Percentiles rank a stretch among this genome's conserved stretches.
These are phyloP conservation scores for Pseudococcus jackbeardsleyi DNA, from an alignment of 2,888 invertebrate genomes.

Conservation along the genomic window DNA sequence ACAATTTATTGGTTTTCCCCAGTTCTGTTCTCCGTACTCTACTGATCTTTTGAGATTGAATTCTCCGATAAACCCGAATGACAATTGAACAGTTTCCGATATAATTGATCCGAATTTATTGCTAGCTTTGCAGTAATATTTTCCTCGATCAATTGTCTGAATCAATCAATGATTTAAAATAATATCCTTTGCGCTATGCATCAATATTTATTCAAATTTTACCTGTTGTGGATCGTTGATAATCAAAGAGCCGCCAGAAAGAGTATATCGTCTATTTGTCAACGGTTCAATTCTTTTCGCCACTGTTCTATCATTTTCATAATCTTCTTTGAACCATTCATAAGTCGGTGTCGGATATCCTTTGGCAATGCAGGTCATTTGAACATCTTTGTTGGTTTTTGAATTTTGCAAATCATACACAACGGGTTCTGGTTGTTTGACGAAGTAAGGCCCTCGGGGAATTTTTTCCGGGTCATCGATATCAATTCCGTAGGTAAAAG, in stretches of 20 bases:
- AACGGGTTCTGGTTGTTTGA: constrained; percentile 84
- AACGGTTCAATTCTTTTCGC: constrained; percentile 84
- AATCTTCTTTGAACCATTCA: constrained; percentile 91
- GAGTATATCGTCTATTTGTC: constrained; percentile 80
- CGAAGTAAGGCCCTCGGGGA: constrained; percentile 90
- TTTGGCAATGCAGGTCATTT: constrained; percentile 83
- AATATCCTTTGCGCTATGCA: neutral
- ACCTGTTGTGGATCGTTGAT: constrained; percentile 85
- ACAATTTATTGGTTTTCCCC: constrained; percentile 93
- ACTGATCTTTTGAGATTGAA: constrained; percentile 89
- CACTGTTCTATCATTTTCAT: constrained; percentile 82
- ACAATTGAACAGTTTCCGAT: constrained; percentile 88
- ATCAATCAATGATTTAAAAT: neutral
- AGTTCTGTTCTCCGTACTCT: constrained; percentile 89
- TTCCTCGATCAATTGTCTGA: constrained; percentile 79
- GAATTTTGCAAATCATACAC: constrained; percentile 85
- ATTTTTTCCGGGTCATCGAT: constrained; percentile 84
- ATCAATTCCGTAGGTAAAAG: constrained; percentile 88
- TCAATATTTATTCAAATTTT: constrained; percentile 38
- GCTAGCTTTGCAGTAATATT: constrained; percentile 92
- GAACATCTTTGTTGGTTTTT: constrained; percentile 80
- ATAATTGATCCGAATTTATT: constrained; percentile 90
- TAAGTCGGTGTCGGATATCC: constrained; percentile 92
- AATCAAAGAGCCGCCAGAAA: constrained; percentile 92
- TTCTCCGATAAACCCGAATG: constrained; percentile 90